Percentiles rank a stretch among this genome's conserved stretches.
Evolutionary conservation across 2,888 invertebrate genomes (phyloP).

Genomic region (Ormia ochracea): DNA sequence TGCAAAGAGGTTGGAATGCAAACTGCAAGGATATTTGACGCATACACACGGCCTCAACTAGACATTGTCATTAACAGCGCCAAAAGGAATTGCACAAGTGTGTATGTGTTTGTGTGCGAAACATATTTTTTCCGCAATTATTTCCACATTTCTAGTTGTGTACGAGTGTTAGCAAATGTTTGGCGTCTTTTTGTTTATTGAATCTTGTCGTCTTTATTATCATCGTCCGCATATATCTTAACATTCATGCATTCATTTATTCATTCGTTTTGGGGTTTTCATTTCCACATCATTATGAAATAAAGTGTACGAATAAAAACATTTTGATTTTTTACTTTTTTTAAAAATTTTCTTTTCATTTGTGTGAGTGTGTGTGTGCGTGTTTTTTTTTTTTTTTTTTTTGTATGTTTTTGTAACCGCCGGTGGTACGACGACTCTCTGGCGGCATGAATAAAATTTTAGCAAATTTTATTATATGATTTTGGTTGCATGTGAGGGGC

Average conservation of each 20-base stretch:
- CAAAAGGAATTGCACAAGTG: slow-evolving; percentile 35
- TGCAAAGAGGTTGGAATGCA: slow-evolving; percentile 23
- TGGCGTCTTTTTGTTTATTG: slow-evolving; percentile 45
- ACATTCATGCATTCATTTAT: not conserved
- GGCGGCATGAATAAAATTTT: slow-evolving; percentile 47
- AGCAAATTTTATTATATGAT: slow-evolving; percentile 37
- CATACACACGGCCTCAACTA: slow-evolving; percentile 9
- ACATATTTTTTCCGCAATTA: not conserved
- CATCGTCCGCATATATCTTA: not conserved
- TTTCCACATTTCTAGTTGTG: not conserved
- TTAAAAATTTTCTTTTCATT: too few species aligned
- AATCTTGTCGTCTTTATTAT: slow-evolving; percentile 15
- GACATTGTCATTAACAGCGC: slow-evolving; percentile 48
- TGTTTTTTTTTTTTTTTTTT: too few species aligned
- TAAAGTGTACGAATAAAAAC: not conserved
- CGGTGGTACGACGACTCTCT: slow-evolving; percentile 49
- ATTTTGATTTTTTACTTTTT: too few species aligned
- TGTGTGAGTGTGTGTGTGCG: too few species aligned
- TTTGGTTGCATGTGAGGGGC: not conserved
- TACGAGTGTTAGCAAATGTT: slow-evolving; percentile 17
- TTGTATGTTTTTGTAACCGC: too few species aligned
- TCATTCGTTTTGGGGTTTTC: slow-evolving; percentile 4
- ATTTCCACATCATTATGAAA: not conserved
- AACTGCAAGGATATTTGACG: slow-evolving; percentile 39
- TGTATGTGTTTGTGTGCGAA: not conserved